These are phyloP conservation scores for Drosophila murphyi DNA, from an alignment of 1,140 invertebrate genomes.

Conservation along the genomic window DNA sequence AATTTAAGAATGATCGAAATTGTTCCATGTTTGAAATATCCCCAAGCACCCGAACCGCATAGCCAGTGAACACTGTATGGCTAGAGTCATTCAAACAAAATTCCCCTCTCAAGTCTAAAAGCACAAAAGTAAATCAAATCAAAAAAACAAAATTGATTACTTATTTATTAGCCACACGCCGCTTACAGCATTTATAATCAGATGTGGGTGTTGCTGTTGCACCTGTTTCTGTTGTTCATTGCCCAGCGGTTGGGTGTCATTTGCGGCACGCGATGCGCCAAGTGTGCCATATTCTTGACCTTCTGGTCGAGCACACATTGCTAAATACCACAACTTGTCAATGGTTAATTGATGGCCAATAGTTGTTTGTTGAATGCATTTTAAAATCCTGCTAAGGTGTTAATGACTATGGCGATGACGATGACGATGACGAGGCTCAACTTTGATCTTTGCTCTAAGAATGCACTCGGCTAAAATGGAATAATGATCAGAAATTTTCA, in stretches of 20 bases:
- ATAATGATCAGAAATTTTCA: neutral
- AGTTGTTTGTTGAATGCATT: neutral
- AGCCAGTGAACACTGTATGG: neutral
- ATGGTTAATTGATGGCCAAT: neutral
- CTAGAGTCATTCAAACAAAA: neutral
- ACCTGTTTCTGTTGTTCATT: neutral
- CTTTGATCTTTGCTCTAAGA: neutral
- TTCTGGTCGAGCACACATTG: too few relatives aligned
- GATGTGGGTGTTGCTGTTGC: constrained; percentile 21
- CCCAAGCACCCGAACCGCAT: neutral
- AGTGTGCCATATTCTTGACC: too few relatives aligned
- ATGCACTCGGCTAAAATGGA: neutral
- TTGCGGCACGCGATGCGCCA: neutral
- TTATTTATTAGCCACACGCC: constrained; percentile 65
- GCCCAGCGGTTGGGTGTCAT: neutral
- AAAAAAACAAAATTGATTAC: constrained; percentile 50
- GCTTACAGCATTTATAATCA: constrained; percentile 31
- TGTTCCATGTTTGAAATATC: too few relatives aligned
- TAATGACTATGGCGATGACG: neutral
- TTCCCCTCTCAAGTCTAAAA: neutral
- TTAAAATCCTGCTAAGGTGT: neutral
- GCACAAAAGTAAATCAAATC: neutral
- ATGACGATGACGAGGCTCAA: neutral
- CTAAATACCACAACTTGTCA: too few relatives aligned
- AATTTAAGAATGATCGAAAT: too few relatives aligned